A percentile compares a stretch with the other conserved stretches of the same genome.
phyloP scores from a whole-genome alignment of 2,888 invertebrate species.

The Spisula subtruncata region DNA sequence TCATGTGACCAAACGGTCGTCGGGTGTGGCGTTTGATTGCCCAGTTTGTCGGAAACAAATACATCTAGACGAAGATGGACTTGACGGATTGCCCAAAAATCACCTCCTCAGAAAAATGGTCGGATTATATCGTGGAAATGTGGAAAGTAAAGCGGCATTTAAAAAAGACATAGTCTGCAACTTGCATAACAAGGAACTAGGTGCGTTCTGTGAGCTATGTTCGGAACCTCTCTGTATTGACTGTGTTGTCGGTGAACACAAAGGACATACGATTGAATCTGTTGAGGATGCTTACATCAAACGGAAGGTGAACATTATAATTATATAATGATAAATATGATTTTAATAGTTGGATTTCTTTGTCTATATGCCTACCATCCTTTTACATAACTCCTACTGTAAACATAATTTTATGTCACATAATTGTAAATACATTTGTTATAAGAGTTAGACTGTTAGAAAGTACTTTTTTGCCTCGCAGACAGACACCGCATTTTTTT shows the following conservation, averaged over 20 bases:
- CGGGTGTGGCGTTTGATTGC: constrained; percentile 53
- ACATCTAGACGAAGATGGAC: constrained; percentile 43
- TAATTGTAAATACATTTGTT: too few relatives aligned
- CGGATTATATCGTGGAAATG: constrained; percentile 25
- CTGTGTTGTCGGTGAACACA: constrained; percentile 60
- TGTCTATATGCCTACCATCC: too few relatives aligned
- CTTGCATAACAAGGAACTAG: constrained; percentile 53
- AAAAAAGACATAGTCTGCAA: constrained; percentile 27
- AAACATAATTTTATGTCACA: too few relatives aligned
- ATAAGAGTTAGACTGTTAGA: too few relatives aligned
- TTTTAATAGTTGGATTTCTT: too few relatives aligned
- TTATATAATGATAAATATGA: too few relatives aligned
- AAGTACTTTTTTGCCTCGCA: too few relatives aligned
- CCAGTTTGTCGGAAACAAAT: constrained; percentile 57
- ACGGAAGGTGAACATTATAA: constrained; percentile 32
- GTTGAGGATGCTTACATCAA: constrained; percentile 53
- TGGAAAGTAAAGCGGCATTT: not conserved
- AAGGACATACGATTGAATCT: constrained; percentile 57
- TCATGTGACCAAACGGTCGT: constrained; percentile 46
- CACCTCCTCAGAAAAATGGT: constrained; percentile 54
- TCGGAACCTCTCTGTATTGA: constrained; percentile 57
- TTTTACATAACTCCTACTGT: too few relatives aligned
- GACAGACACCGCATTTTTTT: too few relatives aligned
- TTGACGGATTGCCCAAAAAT: constrained; percentile 54
- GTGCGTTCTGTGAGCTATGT: constrained; percentile 58